Evolutionary conservation across 2,113 vertebrate genomes (phyloP), one percentile per base, ranked within the genome.

Genomic region (Uria aalge): DNA sequence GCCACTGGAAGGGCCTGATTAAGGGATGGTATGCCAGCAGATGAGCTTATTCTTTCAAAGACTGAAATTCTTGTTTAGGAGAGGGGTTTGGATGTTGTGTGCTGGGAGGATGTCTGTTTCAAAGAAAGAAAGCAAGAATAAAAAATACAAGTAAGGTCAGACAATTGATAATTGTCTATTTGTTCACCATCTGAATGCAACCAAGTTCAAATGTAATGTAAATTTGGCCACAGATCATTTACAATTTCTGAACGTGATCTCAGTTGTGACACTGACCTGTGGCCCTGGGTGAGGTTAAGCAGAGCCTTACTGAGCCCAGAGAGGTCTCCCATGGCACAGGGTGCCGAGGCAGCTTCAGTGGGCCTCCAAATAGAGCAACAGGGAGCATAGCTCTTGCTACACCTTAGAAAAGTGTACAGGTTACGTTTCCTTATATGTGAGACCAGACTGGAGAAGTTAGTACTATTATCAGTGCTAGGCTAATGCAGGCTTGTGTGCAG

Each of bases 1-100:
- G 85, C 29, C 5, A 1, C 64, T 86, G 88, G 53, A 97, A 96
- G 72, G 92, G 64, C 72, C 94, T 57, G 62, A 43, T 82, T 36
- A 71, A 94, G 85, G 85, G 64, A 30, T 57, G 79, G 57, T 64
- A 14, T 0, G 20, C 76, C 84, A 96, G 60, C 85, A 96, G 93
- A 74, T 9, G 63, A 96, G 67, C 64, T 78, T 41, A 41, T 77
- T 79, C 85, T 92, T 85, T 64, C 64, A 40, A 66, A 47, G 62
- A 22, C 73, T 83, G 91, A 45, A 45, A 16, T 32, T 17, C 8
- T 6, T 67, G 18, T 55, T 64, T 41, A 30, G 50, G 56, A 71
- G 40, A 80, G 32, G 13, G 3, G 2, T 55, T n/a, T 32, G 73
- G 36, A 29, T 12, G 29, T 9, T 47, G 7, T 36, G 12, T n/a